Evolutionary conservation across 2,113 vertebrate genomes (phyloP), one percentile per base, ranked within the genome.

Genomic region (Acinonyx jubatus): DNA sequence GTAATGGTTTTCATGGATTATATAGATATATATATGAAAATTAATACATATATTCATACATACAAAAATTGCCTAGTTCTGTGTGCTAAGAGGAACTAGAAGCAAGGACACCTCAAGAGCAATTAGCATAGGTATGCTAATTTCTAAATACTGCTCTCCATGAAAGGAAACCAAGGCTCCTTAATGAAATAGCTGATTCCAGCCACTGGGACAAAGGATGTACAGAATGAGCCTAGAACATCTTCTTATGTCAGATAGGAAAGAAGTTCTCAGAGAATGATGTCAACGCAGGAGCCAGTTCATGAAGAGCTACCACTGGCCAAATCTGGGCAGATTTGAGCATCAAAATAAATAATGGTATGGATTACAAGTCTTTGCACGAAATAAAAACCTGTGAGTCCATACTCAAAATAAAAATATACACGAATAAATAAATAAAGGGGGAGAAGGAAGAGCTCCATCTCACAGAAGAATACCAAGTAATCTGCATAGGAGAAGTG

Each of bases 371-470:
- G 45, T 11, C 31, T 65, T 33, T 81, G 18, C 68, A 69, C 27
- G 50, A 82, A 91, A 73, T 88, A 83, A 83, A 93, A 89, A 82
- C 68, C 61, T 94, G 12, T 84, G 69, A 79, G 45, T 57, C 21
- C 1, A 18, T 87, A n/a, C 50, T 55, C 7, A 69, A 55, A 65
- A 68, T 16, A 69, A 82, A 92, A 93, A 50, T 52, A 57, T 29
- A 21, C 7, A 23, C 74, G 25, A 45, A 69, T 61, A 84, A 68
- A 61, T 66, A 87, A 83, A 41, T 78, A 45, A 38, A 74, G 57
- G 11, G 6, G 18, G 29, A 83, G 71, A 89, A 89, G 16, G 3
- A 71, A 66, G 81, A 79, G 36, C 45, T 94, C 23, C 73, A 92
- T 36, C 57, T 76, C 31, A 65, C 2, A 55, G 18, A 11, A 80